phyloP scores from a whole-genome alignment of 2,888 invertebrate genomes.

The Polietes domitor region DNA sequence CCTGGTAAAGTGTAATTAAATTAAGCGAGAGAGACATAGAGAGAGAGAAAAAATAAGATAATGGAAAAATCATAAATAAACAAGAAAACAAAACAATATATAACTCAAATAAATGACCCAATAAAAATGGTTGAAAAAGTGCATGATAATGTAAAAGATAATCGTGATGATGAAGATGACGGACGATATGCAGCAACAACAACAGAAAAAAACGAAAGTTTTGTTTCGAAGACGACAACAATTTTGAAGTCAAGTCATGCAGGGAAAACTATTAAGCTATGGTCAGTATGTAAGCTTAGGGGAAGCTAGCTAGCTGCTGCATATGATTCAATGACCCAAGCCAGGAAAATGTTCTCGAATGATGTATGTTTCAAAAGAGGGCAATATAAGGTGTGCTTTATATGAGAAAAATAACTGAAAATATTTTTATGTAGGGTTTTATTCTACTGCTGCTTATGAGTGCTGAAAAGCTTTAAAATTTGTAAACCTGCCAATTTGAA shows the following conservation, averaged over 20 bases:
- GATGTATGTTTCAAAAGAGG: no score
- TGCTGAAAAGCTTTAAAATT: no score
- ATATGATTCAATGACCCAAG: no score
- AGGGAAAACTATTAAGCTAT: background rate
- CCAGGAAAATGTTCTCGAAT: no score
- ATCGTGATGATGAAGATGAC: background rate
- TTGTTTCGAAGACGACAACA: background rate
- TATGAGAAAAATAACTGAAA: no score
- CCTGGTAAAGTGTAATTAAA: slow-evolving; percentile 21
- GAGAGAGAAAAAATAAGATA: slow-evolving; percentile 1
- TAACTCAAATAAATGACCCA: slow-evolving; percentile 25
- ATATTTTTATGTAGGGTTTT: no score
- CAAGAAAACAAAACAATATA: background rate
- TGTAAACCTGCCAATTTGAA: no score
- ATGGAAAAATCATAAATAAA: slow-evolving; percentile 1
- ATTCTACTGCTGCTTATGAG: no score
- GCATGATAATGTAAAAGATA: background rate
- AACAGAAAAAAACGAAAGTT: slow-evolving; percentile 13
- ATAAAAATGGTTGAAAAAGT: slow-evolving; percentile 12
- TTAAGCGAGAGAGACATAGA: no score
- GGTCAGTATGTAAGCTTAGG: background rate
- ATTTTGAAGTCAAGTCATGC: background rate
- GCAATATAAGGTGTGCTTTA: no score
- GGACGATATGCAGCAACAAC: background rate
- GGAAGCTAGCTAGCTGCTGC: background rate